These are phyloP conservation scores for Zeugodacus cucurbitae DNA, from an alignment of 1,140 invertebrate genomes.

Conservation along the genomic window DNA sequence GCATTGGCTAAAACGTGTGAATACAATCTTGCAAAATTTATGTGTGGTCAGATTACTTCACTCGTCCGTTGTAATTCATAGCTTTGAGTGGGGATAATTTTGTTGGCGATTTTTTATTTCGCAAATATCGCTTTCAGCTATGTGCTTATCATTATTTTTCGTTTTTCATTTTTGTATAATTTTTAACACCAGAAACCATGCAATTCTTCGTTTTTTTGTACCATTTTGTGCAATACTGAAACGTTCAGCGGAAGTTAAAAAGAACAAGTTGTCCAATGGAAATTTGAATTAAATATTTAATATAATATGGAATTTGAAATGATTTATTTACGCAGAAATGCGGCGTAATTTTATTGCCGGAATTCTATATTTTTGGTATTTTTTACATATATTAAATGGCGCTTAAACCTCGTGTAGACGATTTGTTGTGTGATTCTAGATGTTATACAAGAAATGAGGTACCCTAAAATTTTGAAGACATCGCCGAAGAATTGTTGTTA, in stretches of 20 bases:
- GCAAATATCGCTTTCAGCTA: neutral
- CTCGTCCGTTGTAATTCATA: conserved; percentile 26
- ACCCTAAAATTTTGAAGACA: too few species aligned
- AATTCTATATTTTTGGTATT: too few species aligned
- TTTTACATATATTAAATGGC: too few species aligned
- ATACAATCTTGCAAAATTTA: conserved; percentile 39
- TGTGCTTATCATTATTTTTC: neutral
- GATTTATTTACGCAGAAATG: too few species aligned
- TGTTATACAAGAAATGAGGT: too few species aligned
- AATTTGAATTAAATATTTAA: too few species aligned
- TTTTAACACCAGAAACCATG: conserved; percentile 10
- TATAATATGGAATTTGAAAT: too few species aligned
- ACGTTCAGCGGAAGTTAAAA: neutral
- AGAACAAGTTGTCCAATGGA: too few species aligned
- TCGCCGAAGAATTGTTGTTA: too few species aligned
- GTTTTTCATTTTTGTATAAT: neutral
- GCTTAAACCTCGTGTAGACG: too few species aligned
- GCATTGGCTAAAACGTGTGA: conserved; percentile 21
- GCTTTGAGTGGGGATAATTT: conserved; percentile 30
- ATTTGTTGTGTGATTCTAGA: too few species aligned
- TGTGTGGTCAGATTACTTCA: conserved; percentile 41
- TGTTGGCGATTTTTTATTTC: neutral
- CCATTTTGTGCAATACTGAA: neutral
- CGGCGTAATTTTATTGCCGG: too few species aligned
- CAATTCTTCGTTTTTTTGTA: neutral